A percentile compares a stretch with the other conserved stretches of the same genome.
phyloP scores from a whole-genome alignment of 2,888 invertebrate genomes.

The Nomada fabriciana region DNA sequence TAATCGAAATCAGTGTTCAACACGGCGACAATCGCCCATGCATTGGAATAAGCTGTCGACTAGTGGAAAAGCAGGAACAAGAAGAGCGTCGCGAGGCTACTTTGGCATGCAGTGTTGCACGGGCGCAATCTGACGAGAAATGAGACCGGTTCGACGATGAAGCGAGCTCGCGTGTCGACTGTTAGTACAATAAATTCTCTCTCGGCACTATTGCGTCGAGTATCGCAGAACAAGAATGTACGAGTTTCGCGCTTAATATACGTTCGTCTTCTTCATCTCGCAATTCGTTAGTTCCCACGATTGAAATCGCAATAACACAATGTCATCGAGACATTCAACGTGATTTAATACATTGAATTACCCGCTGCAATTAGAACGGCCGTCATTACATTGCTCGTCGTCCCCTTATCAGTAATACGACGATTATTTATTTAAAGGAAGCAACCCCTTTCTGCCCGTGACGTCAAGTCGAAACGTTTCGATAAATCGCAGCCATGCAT shows the following conservation, averaged over 20 bases:
- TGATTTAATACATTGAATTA: background rate
- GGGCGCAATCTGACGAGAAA: constrained; percentile 57
- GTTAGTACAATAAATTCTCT: constrained; percentile 46
- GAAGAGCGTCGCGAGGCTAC: constrained; percentile 24
- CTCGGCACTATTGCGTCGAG: constrained; percentile 32
- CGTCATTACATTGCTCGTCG: background rate
- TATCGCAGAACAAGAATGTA: constrained; percentile 17
- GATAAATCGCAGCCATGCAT: constrained; percentile 36
- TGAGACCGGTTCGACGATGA: constrained; percentile 68
- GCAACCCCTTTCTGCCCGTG: background rate
- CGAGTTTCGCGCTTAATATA: constrained; percentile 4
- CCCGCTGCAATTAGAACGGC: constrained; percentile 11
- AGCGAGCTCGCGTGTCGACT: constrained; percentile 46
- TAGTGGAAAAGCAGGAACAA: constrained; percentile 33
- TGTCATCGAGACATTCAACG: background rate
- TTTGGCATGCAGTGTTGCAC: constrained; percentile 33
- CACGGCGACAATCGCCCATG: constrained; percentile 24
- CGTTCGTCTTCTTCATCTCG: background rate
- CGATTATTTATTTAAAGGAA: background rate
- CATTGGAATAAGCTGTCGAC: constrained; percentile 46
- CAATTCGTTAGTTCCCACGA: constrained; percentile 1
- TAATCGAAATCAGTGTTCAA: constrained; percentile 48
- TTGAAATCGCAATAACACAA: constrained; percentile 4
- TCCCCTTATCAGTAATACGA: background rate
- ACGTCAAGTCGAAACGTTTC: background rate